Evolutionary conservation across 2,797 vertebrate genomes (phyloP).

Genomic region (Spinibarbus caldwelli): DNA sequence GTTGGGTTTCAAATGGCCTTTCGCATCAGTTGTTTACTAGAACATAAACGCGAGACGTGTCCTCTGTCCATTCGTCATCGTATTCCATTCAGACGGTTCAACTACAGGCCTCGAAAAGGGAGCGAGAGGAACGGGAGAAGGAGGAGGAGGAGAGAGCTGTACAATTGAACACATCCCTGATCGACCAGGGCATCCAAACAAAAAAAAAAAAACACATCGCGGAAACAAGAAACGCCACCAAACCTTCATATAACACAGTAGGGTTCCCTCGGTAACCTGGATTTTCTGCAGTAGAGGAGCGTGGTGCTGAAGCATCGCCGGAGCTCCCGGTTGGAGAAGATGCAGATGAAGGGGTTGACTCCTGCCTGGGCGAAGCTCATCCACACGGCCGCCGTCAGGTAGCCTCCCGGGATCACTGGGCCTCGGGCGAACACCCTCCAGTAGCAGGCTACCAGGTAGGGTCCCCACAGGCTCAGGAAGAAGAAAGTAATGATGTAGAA

Average conservation of each 20-base stretch:
- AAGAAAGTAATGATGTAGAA: constrained; percentile 99
- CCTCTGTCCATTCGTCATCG: constrained; percentile 71
- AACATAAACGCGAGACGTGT: constrained; percentile 81
- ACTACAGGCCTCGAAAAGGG: constrained; percentile 68
- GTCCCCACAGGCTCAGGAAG: constrained; percentile 98
- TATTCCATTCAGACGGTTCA: constrained; percentile 70
- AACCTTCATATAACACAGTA: constrained; percentile 99
- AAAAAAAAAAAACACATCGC: constrained; percentile 65
- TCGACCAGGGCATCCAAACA: constrained; percentile 74
- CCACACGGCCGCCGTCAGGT: constrained; percentile 99
- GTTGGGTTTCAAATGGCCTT: constrained; percentile 78
- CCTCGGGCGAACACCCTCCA: constrained; percentile 99
- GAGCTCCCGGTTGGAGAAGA: constrained; percentile 99
- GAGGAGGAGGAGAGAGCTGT: constrained; percentile 73
- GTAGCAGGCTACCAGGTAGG: constrained; percentile 98
- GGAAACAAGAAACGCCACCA: constrained; percentile 5
- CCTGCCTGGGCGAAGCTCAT: constrained; percentile 99
- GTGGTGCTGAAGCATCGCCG: constrained; percentile 99
- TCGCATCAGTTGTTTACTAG: constrained; percentile 79
- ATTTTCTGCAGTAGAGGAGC: constrained; percentile 99
- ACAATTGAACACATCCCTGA: constrained; percentile 76
- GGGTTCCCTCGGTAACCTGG: constrained; percentile 99
- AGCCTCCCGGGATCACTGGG: constrained; percentile 95
- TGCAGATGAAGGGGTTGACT: constrained; percentile 99
- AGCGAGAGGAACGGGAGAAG: constrained; percentile 45